Percentiles rank a stretch among this genome's conserved stretches.
phyloP scores from a whole-genome alignment of 1,140 invertebrate genomes.

The Steinernema feltiae region DNA sequence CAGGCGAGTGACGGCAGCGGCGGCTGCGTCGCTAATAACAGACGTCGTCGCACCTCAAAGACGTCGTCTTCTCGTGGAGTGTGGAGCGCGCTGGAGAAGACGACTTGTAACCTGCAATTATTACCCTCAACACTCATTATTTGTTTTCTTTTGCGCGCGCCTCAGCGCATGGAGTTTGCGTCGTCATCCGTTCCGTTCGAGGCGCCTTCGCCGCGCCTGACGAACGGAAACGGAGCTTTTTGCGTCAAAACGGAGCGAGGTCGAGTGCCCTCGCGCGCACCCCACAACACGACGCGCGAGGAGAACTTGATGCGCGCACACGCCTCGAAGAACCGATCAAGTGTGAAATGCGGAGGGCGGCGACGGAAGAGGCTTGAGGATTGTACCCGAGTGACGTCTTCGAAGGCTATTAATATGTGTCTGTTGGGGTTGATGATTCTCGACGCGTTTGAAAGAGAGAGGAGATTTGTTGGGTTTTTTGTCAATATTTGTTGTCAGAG shows the following conservation, averaged over 20 bases:
- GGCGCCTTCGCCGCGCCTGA: background rate
- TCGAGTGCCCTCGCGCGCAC: background rate
- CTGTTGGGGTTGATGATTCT: too few relatives aligned
- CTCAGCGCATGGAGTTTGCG: background rate
- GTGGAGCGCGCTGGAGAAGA: background rate
- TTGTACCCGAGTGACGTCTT: too few relatives aligned
- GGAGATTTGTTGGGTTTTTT: too few relatives aligned
- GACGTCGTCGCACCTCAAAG: background rate
- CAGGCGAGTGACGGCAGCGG: too few relatives aligned
- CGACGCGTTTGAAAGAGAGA: too few relatives aligned
- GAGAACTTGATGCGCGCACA: background rate
- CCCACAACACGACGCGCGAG: too few relatives aligned
- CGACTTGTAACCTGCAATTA: background rate
- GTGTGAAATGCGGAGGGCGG: background rate
- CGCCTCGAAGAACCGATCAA: background rate
- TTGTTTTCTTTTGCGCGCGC: background rate
- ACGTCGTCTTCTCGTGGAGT: background rate
- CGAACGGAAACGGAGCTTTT: slow-evolving; percentile 12
- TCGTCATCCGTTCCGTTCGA: background rate
- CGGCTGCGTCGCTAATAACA: slow-evolving; percentile 12
- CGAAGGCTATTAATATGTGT: too few relatives aligned
- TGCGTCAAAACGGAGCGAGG: slow-evolving; percentile 11
- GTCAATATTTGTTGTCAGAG: too few relatives aligned
- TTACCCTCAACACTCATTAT: slow-evolving; percentile 3
- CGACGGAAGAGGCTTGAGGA: background rate